Evolutionary conservation across 2,113 vertebrate species (phyloP).

Genomic region (Cricetomys ansorgei): DNA sequence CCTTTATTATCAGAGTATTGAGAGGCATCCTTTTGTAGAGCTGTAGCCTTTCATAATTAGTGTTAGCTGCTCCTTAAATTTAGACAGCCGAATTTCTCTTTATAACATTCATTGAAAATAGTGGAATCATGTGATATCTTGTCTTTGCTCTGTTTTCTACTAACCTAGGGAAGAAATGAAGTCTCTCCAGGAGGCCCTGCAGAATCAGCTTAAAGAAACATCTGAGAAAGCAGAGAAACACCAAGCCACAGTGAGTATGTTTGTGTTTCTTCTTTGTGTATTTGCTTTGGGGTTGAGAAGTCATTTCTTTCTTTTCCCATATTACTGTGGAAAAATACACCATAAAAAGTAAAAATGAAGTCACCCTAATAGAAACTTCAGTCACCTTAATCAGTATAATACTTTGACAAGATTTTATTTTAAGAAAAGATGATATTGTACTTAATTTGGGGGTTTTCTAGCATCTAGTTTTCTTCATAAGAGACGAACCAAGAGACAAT

Average conservation of each 20-base stretch:
- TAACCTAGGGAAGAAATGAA: conserved; percentile 96
- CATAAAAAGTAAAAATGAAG: neutral
- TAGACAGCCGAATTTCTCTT: conserved; percentile 40
- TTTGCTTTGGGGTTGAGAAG: neutral
- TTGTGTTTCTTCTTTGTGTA: conserved; percentile 45
- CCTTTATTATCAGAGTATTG: conserved; percentile 53
- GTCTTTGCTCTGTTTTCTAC: conserved; percentile 72
- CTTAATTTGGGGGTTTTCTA: neutral
- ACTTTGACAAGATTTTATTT: neutral
- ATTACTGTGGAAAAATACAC: neutral
- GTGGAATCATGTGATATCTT: conserved; percentile 79
- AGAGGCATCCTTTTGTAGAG: neutral
- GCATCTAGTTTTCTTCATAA: neutral
- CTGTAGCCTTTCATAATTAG: conserved; percentile 52
- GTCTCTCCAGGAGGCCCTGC: conserved; percentile 95
- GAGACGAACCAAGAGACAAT: neutral
- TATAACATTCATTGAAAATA: conserved; percentile 52
- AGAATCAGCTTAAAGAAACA: conserved; percentile 97
- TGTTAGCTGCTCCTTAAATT: conserved; percentile 50
- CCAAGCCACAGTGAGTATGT: conserved; percentile 94
- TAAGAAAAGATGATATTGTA: neutral
- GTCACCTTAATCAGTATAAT: neutral
- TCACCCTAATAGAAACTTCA: neutral
- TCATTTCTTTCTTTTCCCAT: neutral
- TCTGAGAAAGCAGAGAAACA: conserved; percentile 96